phyloP scores from a whole-genome alignment of 2,888 invertebrate genomes.

The Caenorhabditis sp. region DNA sequence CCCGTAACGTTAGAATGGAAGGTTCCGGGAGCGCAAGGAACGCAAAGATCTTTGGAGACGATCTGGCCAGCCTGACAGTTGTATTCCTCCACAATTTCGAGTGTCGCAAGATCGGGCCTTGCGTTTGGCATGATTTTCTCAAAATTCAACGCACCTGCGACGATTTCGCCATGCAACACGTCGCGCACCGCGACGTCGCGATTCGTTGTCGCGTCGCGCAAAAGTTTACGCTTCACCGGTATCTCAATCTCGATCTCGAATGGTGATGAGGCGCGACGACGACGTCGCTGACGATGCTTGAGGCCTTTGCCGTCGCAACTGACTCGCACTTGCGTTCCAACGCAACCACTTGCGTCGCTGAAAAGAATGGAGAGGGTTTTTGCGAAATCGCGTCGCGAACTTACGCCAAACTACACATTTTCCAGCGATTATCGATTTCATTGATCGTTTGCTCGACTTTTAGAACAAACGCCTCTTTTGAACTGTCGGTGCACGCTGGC shows the following conservation, averaged over 20 bases:
- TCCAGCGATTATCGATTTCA: conserved; percentile 91
- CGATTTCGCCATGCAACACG: conserved; percentile 85
- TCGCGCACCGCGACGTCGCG: conserved; percentile 73
- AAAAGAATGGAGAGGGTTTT: too few relatives aligned
- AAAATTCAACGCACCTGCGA: conserved; percentile 79
- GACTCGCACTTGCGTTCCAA: conserved; percentile 79
- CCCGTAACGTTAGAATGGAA: conserved; percentile 65
- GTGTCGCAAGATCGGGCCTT: conserved; percentile 88
- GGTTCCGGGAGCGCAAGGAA: conserved; percentile 72
- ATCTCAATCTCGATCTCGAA: conserved; percentile 47
- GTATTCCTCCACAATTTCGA: conserved; percentile 86
- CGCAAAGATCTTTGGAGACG: conserved; percentile 90
- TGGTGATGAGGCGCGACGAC: conserved; percentile 14
- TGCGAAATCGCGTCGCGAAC: background rate
- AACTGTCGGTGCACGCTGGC: conserved; percentile 93
- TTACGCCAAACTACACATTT: conserved; percentile 81
- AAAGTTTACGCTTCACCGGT: conserved; percentile 46
- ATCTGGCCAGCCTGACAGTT: conserved; percentile 92
- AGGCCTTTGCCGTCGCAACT: conserved; percentile 70
- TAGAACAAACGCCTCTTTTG: conserved; percentile 75
- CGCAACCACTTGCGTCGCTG: conserved; percentile 81
- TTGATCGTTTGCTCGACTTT: conserved; percentile 88
- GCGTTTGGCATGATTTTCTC: conserved; percentile 80
- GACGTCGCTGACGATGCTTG: conserved; percentile 7
- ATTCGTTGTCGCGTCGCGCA: conserved; percentile 13